Base-by-base conservation (phyloP, 2,888 invertebrate species). In the Lysandra bellargus region DNA sequence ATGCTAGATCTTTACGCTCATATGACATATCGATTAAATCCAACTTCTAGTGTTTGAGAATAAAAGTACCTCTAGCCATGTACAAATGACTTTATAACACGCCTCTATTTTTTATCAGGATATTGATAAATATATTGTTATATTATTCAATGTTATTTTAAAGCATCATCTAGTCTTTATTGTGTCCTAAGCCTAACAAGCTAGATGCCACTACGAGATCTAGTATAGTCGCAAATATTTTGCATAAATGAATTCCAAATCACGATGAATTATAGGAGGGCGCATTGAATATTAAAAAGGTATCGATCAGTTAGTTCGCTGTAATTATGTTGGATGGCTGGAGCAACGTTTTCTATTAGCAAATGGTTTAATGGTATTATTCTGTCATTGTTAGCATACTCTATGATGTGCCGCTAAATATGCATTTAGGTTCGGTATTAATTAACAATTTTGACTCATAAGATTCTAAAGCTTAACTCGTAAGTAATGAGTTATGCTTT, bases 241-340 rank as follows among this genome's bases (percentile, higher is more conserved):
- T 80, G 91, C 89, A 91, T 92, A 92, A 90, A 91, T 91, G 88
- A 90, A 90, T 91, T 84, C 86, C 83, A 87, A 88, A 87, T 81
- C 84, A 82, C 84, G 84, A 86, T 89, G 87, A 89, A 86, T 90
- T 90, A 89, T 88, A 81, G 86, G 84, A 83, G 85, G 84, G 86
- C 86, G 86, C 83, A 80, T 85, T 88, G 88, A 87, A 88, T 88
- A 90, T 89, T 90, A 83, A 86, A 85, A 84, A 83, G 83, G 83
- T 82, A 85, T 85, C 84, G 82, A 84, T 85, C 83, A 23, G 23
- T 81, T 83, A 82, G 82, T 82, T 85, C 83, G 82, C 81, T 83
- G 82, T 85, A 81, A 83, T 83, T 83, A 83, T 81, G 44, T 81
- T 80, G 80, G 80, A 80, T 80, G 60, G 72, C 79, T 81, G 49